phyloP scores from a whole-genome alignment of 2,797 vertebrate species.

The Diceros bicornis region DNA sequence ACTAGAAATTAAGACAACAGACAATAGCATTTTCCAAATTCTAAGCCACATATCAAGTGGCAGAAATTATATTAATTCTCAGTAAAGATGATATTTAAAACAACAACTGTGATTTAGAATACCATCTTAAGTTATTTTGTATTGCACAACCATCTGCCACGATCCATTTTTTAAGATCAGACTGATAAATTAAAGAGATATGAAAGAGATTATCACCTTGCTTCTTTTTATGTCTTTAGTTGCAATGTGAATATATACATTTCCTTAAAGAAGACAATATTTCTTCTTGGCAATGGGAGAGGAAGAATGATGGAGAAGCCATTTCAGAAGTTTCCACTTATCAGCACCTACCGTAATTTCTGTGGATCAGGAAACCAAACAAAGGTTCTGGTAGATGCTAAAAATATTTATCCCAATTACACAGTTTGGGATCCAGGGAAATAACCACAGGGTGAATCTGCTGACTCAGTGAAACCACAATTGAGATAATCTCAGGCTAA shows the following conservation, averaged over 20 bases:
- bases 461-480: background rate
- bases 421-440: background rate
- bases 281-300: background rate
- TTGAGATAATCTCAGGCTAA: background rate
- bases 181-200: background rate
- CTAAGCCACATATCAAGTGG: background rate
- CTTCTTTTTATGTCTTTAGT: background rate
- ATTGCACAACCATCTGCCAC: background rate
- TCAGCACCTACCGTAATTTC: background rate
- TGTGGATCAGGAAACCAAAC: background rate
- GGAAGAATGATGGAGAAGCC: background rate
- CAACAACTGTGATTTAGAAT: background rate
- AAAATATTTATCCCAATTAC: background rate
- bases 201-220: background rate
- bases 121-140: background rate
- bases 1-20: background rate
- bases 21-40: background rate
- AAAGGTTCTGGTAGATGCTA: background rate
- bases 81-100: background rate
- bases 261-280: background rate
- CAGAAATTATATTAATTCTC: background rate
- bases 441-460: background rate
- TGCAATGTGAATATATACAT: background rate
- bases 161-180: background rate
- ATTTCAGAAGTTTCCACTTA: background rate